Evolutionary conservation across 2,113 vertebrate species (phyloP).

Genomic region (Fulica atra): DNA sequence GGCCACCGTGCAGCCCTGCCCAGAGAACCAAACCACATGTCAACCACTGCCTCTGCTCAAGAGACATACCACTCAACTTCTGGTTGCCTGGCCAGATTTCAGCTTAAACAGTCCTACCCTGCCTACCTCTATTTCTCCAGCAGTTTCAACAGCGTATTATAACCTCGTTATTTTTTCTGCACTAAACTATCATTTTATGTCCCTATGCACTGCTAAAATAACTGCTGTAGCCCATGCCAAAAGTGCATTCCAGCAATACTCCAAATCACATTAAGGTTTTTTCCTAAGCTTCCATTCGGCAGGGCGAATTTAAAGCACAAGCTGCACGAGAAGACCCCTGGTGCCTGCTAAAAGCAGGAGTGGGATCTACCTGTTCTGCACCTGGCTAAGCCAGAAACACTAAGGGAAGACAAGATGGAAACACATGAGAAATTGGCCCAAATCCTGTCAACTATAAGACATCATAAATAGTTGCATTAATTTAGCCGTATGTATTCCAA

Average conservation of each 20-base stretch:
- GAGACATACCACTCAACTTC: background rate
- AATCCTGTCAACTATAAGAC: background rate
- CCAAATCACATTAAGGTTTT: background rate
- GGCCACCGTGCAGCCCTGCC: background rate
- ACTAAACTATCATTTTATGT: constrained; percentile 6
- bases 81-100: background rate
- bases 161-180: constrained; percentile 27
- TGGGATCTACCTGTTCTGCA: background rate
- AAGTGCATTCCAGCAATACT: background rate
- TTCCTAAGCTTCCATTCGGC: background rate
- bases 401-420: background rate
- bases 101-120: background rate
- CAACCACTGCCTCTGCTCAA: background rate
- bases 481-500: background rate
- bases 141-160: background rate
- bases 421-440: background rate
- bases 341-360: rapidly evolving
- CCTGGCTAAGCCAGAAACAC: background rate
- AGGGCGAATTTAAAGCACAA: background rate
- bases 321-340: background rate
- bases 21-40: background rate
- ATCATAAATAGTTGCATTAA: background rate
- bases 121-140: background rate
- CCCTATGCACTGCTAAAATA: background rate
- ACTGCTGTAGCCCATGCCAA: background rate